phyloP scores from a whole-genome alignment of 2,113 vertebrate species.

The Progne subis region DNA sequence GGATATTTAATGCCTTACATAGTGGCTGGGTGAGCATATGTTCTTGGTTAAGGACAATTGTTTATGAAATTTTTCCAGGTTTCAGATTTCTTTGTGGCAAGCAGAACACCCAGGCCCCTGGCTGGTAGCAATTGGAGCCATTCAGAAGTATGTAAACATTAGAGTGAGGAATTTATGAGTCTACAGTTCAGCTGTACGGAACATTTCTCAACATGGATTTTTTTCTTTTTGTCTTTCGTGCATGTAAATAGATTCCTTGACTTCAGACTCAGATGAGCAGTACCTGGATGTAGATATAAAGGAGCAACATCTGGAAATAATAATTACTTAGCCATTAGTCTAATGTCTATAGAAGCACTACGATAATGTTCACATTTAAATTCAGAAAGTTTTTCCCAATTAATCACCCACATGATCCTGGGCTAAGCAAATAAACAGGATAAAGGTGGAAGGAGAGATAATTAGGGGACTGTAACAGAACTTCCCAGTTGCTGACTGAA shows the following conservation, averaged over 20 bases:
- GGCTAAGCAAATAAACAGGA: background rate
- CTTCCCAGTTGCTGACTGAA: background rate
- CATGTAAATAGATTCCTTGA: background rate
- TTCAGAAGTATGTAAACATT: conserved; percentile 66
- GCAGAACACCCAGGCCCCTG: conserved; percentile 33
- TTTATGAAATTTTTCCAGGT: conserved; percentile 70
- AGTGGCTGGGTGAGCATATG: conserved; percentile 57
- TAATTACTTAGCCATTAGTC: background rate
- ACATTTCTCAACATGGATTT: background rate
- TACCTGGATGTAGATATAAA: conserved; percentile 16
- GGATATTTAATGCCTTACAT: conserved; percentile 40
- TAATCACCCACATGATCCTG: background rate
- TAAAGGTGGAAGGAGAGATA: background rate
- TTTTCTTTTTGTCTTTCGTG: background rate
- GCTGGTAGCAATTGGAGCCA: conserved; percentile 51
- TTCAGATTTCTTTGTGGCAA: conserved; percentile 68
- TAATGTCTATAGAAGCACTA: background rate
- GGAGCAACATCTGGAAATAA: conserved; percentile 23
- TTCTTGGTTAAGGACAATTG: conserved; percentile 68
- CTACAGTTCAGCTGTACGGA: conserved; percentile 21
- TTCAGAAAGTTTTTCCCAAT: background rate
- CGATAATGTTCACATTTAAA: background rate
- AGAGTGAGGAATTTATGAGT: conserved; percentile 57
- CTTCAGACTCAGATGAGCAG: conserved; percentile 23
- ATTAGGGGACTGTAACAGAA: background rate